Base-by-base conservation (phyloP, 1,140 invertebrate genomes). In the Zelostemma sp. region DNA sequence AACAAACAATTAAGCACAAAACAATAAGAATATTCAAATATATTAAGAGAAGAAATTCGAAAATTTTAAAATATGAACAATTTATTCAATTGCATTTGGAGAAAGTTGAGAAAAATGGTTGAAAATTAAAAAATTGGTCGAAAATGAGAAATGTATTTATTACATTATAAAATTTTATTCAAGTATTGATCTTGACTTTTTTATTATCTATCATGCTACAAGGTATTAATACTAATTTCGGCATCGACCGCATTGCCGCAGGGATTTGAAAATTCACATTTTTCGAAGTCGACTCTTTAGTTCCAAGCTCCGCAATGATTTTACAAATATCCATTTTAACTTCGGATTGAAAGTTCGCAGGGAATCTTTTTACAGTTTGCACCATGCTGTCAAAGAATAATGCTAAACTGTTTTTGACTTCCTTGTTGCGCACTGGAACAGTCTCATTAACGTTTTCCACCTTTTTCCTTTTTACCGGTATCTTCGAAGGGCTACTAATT, bases 321-420 rank as follows among this genome's bases (percentile, higher is more conserved):
- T 74, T 81, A 53, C 81, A 85, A 11, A 86, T 78, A 14, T 82
- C 73, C 76, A 80, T 79, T 72, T 84, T 85, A n/a, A 86, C 73
- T 33, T 84, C 78, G 0, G 79, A 78, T 49, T 84, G 84, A 0
- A 75, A 73, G 47, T 81, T 75, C 9, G 76, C 49, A 4, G 84
- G 83, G 4, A 86, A 63, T 53, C 73, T 69, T 16, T 82, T 84
- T 0, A 86, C 80, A 0, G 80, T 81, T 48, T 81, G 75, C 1
- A 79, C 77, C 76, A 86, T 83, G 28, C 75, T 83, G 0, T 78
- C 69, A n/a, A 83, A 85, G 68, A 86, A 86, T 9, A 80, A 16
- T 67, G 84, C 79, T 45, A 78, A 74, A 57, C 75, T 81, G 49
- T 47, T 76, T 58, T 81, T 81, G 4, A 50, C 9, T 17, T 16